Base-by-base conservation (phyloP, 2,888 invertebrate species). In the Heliconius ismenius region DNA sequence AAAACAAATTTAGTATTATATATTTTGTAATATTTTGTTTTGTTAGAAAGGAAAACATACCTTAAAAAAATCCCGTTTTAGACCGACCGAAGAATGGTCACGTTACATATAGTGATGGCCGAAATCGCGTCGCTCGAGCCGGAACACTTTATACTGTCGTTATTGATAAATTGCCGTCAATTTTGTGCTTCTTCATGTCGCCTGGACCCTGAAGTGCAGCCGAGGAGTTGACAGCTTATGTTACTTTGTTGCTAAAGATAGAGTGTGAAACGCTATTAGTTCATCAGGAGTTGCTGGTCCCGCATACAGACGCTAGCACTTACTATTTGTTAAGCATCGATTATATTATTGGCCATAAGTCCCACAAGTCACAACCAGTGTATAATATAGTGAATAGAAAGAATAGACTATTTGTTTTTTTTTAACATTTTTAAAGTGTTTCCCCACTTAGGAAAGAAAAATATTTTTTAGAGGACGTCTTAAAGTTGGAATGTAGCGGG, bases 111-210 rank as follows among this genome's bases (percentile, higher is more conserved):
- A 2, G 18, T 84, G 87, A 85, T 87, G 85, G 86, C 92, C 92
- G 88, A 93, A 93, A 91, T 89, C 89, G 86, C 85, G 83, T 81
- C 85, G 84, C 83, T 84, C 84, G 82, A 89, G 86, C 92, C 92
- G 93, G 93, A 93, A 93, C 92, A 90, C 92, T 93, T 89, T 82
- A 89, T 87, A 87, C 89, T 91, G 91, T 91, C 92, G 90, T 93
- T 93, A 93, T 93, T 93, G 93, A 93, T 93, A 93, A 93, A 93
- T 93, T 93, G 92, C 92, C 83, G 86, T 88, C 91, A 90, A 91
- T 90, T 90, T 89, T 84, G 82, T 84, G 83, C 83, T 86, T 86
- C 87, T 89, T 85, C 86, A 85, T 82, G 84, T 81, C 84, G 83
- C 76, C 82, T 80, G 82, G 82, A 85, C 78, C 76, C 82, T 80